Evolutionary conservation across 2,797 vertebrate species (phyloP), one percentile per base, ranked within the genome.

Genomic region (Oreortyx pictus): DNA sequence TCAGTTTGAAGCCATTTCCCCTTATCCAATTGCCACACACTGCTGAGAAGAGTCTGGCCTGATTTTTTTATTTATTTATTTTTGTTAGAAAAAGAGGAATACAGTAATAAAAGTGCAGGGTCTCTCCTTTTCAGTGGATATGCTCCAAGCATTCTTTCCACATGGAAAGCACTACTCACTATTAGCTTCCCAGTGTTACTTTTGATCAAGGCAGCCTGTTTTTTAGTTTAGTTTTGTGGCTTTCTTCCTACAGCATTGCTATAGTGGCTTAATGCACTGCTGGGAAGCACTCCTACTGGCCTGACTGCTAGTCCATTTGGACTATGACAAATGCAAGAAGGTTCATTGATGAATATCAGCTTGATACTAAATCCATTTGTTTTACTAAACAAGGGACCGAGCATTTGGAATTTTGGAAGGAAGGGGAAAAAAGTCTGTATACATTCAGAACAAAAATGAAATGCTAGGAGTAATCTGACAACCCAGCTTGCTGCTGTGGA

Each of bases 231-330:
- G 82, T 90, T 77, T 60, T 47, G 19, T 46, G 44, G 44, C 24
- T 46, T 86, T 92, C 81, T 65, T 47, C 23, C 46, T 54, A 73
- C 61, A 86, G 65, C 52, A 81, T 47, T 74, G 46, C 61, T 68
- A 33, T 14, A 86, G 82, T 41, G 29, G 18, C 46, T 86, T 73
- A 52, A 73, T 27, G 50, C 1, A 13, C 93, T 91, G 88, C 86
- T 93, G 89, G 74, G 91, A 89, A 84, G 86, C 78, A 41, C 86
- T 89, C 33, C 82, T 49, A 27, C 22, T 19, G 65, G 44, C 41
- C 33, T 44, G 77, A 37, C 35, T 93, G 65, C 65, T 71, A 60
- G 65, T 46, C 82, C 82, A 15, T 20, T 91, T 43, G 27, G 54
- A 49, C 73, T 22, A 18, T 18, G 31, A 67, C 18, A 71, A 79